Evolutionary conservation across 2,113 vertebrate species (phyloP).

Genomic region (Leucosticte australis): DNA sequence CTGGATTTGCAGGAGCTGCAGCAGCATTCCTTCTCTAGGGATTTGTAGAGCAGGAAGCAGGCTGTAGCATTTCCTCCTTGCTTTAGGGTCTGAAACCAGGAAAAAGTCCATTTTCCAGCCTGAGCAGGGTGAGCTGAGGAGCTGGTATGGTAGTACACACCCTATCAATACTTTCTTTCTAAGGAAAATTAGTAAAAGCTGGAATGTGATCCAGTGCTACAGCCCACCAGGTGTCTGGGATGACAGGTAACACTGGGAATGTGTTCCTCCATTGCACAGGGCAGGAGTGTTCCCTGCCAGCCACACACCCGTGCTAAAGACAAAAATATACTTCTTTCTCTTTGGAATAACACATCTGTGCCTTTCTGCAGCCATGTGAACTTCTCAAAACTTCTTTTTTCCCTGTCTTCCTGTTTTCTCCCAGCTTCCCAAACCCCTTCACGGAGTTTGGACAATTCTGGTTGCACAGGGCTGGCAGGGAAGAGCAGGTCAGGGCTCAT

Average conservation of each 20-base stretch:
- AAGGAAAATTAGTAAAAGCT: not conserved
- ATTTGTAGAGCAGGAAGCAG: not conserved
- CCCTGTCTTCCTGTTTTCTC: not conserved
- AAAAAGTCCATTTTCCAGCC: not conserved
- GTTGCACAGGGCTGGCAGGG: not conserved
- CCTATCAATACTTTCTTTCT: not conserved
- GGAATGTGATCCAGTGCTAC: not conserved
- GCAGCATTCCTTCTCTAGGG: not conserved
- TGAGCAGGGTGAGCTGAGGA: fast-evolving
- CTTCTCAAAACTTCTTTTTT: not conserved
- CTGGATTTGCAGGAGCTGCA: not conserved
- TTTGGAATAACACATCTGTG: not conserved
- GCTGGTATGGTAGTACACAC: not conserved
- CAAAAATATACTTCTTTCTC: not conserved
- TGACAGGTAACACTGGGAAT: fast-evolving
- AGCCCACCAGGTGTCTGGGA: not conserved
- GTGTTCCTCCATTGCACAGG: not conserved
- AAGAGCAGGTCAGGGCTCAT: not conserved
- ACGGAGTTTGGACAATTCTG: not conserved
- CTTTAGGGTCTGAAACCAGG: not conserved
- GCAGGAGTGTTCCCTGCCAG: not conserved
- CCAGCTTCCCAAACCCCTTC: not conserved
- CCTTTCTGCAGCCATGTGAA: not conserved
- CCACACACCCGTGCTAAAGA: not conserved
- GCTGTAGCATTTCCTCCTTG: not conserved